Evolutionary conservation across 2,888 invertebrate genomes (phyloP).

Genomic region (Platynereis dumerilii): DNA sequence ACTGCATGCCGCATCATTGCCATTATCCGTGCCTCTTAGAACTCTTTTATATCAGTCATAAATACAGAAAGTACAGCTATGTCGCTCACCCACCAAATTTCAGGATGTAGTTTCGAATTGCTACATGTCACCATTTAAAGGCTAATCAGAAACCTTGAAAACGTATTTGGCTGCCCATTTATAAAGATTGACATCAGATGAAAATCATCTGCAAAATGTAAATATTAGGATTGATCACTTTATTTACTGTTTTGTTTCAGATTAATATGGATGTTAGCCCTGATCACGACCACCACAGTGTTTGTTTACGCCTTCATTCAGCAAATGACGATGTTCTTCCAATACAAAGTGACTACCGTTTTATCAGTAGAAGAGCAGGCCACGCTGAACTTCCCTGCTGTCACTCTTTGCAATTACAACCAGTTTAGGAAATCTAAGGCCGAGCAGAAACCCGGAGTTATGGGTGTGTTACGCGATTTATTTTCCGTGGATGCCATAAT

Average conservation of each 20-base stretch:
- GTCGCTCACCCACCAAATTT: no score
- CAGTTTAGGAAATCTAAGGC: constrained; percentile 21
- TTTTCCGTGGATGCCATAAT: constrained; percentile 1
- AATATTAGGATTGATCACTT: no score
- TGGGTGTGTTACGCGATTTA: not conserved
- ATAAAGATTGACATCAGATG: no score
- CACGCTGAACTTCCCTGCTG: constrained; percentile 17
- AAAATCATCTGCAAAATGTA: no score
- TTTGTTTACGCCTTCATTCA: constrained; percentile 11
- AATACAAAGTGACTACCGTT: constrained; percentile 18
- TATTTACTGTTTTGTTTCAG: constrained; percentile 9
- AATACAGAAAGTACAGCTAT: no score
- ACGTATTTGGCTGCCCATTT: no score
- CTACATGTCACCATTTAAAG: no score
- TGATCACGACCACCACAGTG: not conserved
- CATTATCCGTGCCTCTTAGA: no score
- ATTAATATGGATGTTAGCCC: constrained; percentile 8
- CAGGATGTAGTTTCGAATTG: no score
- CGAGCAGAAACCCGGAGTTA: not conserved
- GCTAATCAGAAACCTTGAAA: no score
- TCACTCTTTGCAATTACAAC: constrained; percentile 24
- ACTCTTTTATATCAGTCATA: no score
- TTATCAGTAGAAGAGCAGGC: constrained; percentile 18
- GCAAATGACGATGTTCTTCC: constrained; percentile 7
- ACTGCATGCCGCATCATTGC: no score